A percentile compares a stretch with the other conserved stretches of the same genome.
phyloP scores from a whole-genome alignment of 2,888 invertebrate species.

The Lacanobia oleracea region DNA sequence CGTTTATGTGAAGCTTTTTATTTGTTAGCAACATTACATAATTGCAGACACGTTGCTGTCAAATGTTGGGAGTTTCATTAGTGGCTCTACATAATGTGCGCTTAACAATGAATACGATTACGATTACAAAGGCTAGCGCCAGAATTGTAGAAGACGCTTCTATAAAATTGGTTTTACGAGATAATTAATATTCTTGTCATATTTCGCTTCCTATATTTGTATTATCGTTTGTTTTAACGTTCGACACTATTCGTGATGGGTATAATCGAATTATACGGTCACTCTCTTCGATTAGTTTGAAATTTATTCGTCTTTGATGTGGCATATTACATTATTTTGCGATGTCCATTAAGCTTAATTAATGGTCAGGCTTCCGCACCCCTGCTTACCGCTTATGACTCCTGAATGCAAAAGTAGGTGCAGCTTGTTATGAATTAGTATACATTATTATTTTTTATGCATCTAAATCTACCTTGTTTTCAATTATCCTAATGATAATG shows the following conservation, averaged over 20 bases:
- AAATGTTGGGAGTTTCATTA: conserved; percentile 47
- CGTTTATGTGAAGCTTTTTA: conserved; percentile 48
- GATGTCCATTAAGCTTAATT: conserved; percentile 40
- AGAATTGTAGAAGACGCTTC: conserved; percentile 25
- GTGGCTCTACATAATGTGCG: conserved; percentile 31
- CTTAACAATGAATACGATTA: conserved; percentile 52
- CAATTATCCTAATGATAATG: conserved; percentile 41
- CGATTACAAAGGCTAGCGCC: conserved; percentile 19
- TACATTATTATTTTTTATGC: conserved; percentile 25
- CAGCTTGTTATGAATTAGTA: conserved; percentile 40
- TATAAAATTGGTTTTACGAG: conserved; percentile 38
- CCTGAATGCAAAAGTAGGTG: conserved; percentile 44
- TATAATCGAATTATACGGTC: conserved; percentile 39
- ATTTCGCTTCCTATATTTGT: conserved; percentile 20
- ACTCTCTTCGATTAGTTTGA: conserved; percentile 57
- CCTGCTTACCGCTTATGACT: conserved; percentile 28
- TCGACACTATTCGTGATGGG: conserved; percentile 23
- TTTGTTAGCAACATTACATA: conserved; percentile 60
- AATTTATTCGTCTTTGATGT: conserved; percentile 45
- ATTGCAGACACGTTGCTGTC: conserved; percentile 42
- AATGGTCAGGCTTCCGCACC: conserved; percentile 37
- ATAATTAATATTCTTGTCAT: conserved; percentile 54
- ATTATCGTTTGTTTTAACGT: conserved; percentile 27
- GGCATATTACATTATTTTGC: conserved; percentile 19
- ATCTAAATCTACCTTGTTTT: conserved; percentile 24